These are phyloP conservation scores for Limenitis camilla DNA, from an alignment of 2,888 invertebrate species.

Conservation along the genomic window DNA sequence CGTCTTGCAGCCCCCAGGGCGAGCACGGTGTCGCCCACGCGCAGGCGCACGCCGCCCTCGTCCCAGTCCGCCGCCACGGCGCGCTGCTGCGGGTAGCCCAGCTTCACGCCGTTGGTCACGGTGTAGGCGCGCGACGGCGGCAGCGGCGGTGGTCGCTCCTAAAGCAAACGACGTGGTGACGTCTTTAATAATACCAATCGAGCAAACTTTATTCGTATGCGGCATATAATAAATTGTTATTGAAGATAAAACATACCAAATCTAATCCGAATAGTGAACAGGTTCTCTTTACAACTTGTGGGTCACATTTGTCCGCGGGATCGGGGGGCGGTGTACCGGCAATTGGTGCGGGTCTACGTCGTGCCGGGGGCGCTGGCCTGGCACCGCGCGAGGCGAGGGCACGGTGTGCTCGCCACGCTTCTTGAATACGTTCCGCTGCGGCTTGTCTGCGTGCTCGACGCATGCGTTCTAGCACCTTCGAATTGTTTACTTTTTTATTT, in stretches of 20 bases:
- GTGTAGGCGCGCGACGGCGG: conserved; percentile 94
- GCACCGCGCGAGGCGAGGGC: conserved; percentile 75
- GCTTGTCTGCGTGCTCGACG: conserved; percentile 84
- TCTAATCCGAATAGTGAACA: conserved; percentile 93
- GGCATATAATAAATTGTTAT: not conserved
- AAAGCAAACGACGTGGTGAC: conserved; percentile 16
- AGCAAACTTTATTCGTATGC: no score
- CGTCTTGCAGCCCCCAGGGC: conserved; percentile 92
- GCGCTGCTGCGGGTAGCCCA: conserved; percentile 94
- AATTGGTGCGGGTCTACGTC: conserved; percentile 86
- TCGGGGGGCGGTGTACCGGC: conserved; percentile 92
- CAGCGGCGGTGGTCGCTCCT: conserved; percentile 94
- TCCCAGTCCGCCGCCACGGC: conserved; percentile 91
- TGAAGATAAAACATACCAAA: conserved; percentile 72
- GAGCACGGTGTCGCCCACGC: conserved; percentile 89
- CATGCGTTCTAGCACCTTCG: conserved; percentile 87
- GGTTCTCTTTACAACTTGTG: conserved; percentile 91
- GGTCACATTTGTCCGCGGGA: conserved; percentile 88
- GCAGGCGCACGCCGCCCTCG: conserved; percentile 56
- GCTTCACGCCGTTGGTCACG: conserved; percentile 90
- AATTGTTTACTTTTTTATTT: no score
- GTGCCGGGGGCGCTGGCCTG: conserved; percentile 36
- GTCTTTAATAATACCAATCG: no score
- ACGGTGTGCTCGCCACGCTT: conserved; percentile 84
- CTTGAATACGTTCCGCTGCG: conserved; percentile 89